Percentiles rank a stretch among this genome's conserved stretches.
phyloP scores from a whole-genome alignment of 2,797 vertebrate genomes.

The Sebastes goodei region DNA sequence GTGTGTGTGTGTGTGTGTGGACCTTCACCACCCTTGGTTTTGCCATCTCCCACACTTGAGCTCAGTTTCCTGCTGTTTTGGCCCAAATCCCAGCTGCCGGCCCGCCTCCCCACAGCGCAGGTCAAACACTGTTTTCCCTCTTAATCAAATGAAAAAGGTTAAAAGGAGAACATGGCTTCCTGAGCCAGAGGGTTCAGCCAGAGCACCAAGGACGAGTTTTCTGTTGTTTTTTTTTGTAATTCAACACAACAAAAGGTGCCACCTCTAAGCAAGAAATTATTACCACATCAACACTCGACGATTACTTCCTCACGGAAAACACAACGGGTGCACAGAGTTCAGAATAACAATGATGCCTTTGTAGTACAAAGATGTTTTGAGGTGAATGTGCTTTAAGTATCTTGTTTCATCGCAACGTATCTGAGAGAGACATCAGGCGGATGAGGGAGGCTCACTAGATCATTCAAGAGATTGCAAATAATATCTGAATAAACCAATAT shows the following conservation, averaged over 20 bases:
- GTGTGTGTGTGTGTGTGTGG: background rate
- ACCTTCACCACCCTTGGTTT: conserved; percentile 46
- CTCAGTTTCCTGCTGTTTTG: conserved; percentile 62
- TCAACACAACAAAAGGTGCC: conserved; percentile 55
- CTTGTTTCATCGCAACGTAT: background rate
- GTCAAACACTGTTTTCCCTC: conserved; percentile 66
- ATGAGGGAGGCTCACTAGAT: conserved; percentile 3
- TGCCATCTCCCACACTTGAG: conserved; percentile 34
- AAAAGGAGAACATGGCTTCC: conserved; percentile 67
- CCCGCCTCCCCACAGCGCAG: conserved; percentile 39
- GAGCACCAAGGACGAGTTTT: conserved; percentile 60
- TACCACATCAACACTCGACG: conserved; percentile 31
- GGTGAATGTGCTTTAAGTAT: conserved; percentile 12
- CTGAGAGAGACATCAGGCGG: conserved; percentile 3
- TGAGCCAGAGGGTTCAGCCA: conserved; percentile 56
- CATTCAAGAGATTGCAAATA: background rate
- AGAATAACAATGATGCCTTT: conserved; percentile 36
- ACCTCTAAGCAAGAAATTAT: conserved; percentile 47
- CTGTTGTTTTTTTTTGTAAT: conserved; percentile 4
- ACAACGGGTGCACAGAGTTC: conserved; percentile 24
- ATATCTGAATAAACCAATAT: background rate
- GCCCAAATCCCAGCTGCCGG: conserved; percentile 62
- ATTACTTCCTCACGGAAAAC: conserved; percentile 32
- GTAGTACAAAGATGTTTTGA: conserved; percentile 31
- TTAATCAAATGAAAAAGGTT: conserved; percentile 75